A percentile compares a stretch with the other conserved stretches of the same genome.
phyloP scores from a whole-genome alignment of 2,113 vertebrate genomes.

The Neotoma lepida region DNA sequence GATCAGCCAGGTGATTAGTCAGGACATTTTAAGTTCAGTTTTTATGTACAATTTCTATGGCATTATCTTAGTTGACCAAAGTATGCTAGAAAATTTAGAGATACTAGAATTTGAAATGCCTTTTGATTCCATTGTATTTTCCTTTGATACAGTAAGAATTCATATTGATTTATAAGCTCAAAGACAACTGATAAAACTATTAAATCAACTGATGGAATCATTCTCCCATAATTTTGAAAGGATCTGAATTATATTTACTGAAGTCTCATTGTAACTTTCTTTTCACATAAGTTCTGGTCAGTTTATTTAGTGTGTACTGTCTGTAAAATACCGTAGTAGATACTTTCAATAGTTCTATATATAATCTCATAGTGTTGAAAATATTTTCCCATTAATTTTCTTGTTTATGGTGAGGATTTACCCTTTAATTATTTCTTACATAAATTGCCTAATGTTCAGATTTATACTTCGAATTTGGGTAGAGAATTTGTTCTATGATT shows the following conservation, averaged over 20 bases:
- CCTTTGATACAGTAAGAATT: conserved; percentile 14
- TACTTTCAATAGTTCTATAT: conserved; percentile 13
- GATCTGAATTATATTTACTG: conserved; percentile 38
- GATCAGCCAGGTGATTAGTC: conserved; percentile 79
- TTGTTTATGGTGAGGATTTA: conserved; percentile 39
- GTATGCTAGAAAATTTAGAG: conserved; percentile 64
- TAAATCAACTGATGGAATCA: conserved; percentile 56
- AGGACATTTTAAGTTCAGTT: conserved; percentile 63
- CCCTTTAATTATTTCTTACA: conserved; percentile 46
- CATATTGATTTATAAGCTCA: conserved; percentile 60
- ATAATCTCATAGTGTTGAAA: conserved; percentile 31
- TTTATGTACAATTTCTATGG: conserved; percentile 73
- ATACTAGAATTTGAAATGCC: conserved; percentile 64
- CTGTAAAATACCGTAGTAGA: background rate
- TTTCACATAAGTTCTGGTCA: conserved; percentile 67
- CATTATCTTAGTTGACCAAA: conserved; percentile 66
- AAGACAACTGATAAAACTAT: conserved; percentile 53
- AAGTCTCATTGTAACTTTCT: conserved; percentile 60
- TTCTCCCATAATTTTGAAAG: conserved; percentile 68
- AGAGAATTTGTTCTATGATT: background rate
- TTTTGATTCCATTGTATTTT: conserved; percentile 53
- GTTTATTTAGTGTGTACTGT: conserved; percentile 47
- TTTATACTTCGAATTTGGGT: conserved; percentile 23
- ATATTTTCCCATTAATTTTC: conserved; percentile 51
- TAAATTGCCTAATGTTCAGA: conserved; percentile 34